Evolutionary conservation across 2,888 invertebrate species (phyloP), one percentile per base, ranked within the genome.

Genomic region (Syrista parreyssii): DNA sequence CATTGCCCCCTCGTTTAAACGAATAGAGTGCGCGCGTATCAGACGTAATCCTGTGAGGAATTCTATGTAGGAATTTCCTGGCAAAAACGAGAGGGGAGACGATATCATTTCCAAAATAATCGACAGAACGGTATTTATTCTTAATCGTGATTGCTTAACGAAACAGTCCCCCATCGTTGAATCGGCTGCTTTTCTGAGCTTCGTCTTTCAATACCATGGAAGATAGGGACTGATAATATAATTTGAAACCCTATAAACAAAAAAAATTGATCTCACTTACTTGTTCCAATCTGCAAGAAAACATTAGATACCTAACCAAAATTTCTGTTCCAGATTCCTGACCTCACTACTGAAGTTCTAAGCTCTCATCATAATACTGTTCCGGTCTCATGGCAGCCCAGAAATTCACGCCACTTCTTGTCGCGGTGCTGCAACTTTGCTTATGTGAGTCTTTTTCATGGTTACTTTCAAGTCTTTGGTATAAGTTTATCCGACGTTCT

Each of bases 331-430:
- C 84, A 86, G 86, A 85, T 86, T 83, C 82, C 84, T 77, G 82
- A 82, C 81, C 80, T 55, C 55, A 2, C 55, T 71, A 71, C 31
- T 15, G 31, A 71, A 75, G 35, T 31, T 32, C 32, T 33, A 68
- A 75, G 23, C 72, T 11, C 76, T 74, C 74, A 69, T 79, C 76
- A 71, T 35, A 74, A 30, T 71, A 32, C 33, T 72, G 72, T 79
- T 32, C 75, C 82, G 82, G 84, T 87, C 89, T 86, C 87, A 91
- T 91, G 91, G 90, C 90, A 89, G 88, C 88, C 85, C 87, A 87
- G 83, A 88, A 88, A 86, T 86, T 90, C 83, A 87, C 87, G 85
- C 88, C 86, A 83, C 86, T 90, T 82, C 85, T 91, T 84, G 85
- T 87, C 79, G 88, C 86, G 79, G 82, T 90, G 81, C 85, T 91